Evolutionary conservation across 2,888 invertebrate species (phyloP).

Genomic region (Sarcophaga caerulescens): DNA sequence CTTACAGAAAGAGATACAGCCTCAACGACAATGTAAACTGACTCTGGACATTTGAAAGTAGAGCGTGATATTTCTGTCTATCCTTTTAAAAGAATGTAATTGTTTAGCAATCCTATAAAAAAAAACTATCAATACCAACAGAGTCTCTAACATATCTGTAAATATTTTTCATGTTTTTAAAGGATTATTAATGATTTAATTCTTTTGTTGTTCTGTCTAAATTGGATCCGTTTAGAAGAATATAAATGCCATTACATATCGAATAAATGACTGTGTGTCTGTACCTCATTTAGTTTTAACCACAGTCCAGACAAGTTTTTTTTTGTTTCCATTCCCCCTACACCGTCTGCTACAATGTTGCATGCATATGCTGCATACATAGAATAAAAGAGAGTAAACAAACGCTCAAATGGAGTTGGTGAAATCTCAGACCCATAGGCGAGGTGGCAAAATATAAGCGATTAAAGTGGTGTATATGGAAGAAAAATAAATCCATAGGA

Average conservation of each 20-base stretch:
- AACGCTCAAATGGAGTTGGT: not conserved
- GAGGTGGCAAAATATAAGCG: no score
- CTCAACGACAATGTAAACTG: no score
- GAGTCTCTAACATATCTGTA: no score
- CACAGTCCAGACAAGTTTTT: slow-evolving; percentile 60
- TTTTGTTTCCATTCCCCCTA: not conserved
- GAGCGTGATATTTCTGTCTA: no score
- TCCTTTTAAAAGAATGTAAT: no score
- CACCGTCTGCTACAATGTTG: not conserved
- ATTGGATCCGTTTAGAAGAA: not conserved
- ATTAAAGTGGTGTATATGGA: no score
- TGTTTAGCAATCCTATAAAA: no score
- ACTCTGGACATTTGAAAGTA: no score
- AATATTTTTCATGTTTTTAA: not conserved
- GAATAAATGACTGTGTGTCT: slow-evolving; percentile 36
- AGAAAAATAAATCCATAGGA: no score
- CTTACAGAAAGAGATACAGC: no score
- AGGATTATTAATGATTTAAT: not conserved
- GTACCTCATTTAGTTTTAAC: slow-evolving; percentile 41
- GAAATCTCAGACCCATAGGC: no score
- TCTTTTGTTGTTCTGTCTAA: slow-evolving; percentile 13
- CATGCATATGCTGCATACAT: not conserved
- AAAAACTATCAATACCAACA: no score
- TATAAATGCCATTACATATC: slow-evolving; percentile 5
- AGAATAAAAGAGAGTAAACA: not conserved